phyloP scores from a whole-genome alignment of 2,888 invertebrate genomes.

The Tenthredo scrophulariae region DNA sequence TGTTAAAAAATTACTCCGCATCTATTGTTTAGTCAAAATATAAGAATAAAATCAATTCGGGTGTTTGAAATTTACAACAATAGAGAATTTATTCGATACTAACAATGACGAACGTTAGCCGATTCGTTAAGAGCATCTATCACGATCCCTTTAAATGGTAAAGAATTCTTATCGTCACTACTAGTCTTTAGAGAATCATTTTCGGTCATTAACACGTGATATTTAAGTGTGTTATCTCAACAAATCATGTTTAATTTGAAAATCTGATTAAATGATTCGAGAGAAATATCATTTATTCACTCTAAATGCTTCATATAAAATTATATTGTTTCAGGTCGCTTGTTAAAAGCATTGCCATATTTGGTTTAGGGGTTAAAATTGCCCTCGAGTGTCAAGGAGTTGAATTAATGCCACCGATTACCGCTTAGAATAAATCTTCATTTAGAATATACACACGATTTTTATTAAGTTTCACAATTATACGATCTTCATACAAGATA shows the following conservation, averaged over 20 bases:
- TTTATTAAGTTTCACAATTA: not conserved
- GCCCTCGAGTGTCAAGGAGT: slow-evolving; percentile 44
- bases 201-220: not conserved
- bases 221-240: not conserved
- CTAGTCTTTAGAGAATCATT: not conserved
- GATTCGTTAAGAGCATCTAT: slow-evolving; percentile 39
- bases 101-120: slow-evolving; percentile 28
- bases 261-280: not conserved
- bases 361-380: slow-evolving; percentile 46
- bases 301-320: not conserved
- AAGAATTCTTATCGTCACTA: not conserved
- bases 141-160: slow-evolving; percentile 46
- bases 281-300: not conserved
- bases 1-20: not conserved
- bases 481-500: not conserved
- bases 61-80: slow-evolving; percentile 1
- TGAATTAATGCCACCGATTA: slow-evolving; percentile 44
- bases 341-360: slow-evolving; percentile 48
- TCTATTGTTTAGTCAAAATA: not conserved
- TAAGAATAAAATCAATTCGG: not conserved
- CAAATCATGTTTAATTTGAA: not conserved
- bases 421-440: slow-evolving; percentile 15
- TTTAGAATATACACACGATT: not conserved
- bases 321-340: slow-evolving; percentile 40
- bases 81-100: not conserved